Conservation (phyloP, 2,113 vertebrate species). For the Maccullochella peelii region DNA sequence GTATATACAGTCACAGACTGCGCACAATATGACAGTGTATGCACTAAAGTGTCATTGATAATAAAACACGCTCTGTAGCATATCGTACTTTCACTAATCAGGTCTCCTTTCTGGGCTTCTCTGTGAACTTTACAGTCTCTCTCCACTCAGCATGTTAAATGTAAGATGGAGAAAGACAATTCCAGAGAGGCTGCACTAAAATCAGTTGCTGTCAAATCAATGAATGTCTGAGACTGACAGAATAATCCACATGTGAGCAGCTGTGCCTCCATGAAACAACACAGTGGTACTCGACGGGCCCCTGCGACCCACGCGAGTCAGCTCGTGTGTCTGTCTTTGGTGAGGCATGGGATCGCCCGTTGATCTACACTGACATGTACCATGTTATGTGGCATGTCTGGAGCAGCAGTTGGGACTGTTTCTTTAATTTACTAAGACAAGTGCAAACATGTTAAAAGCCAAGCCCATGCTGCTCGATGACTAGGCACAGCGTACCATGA, state of each 20-base stretch:
- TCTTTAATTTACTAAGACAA: constrained; percentile 76
- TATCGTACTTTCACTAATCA: constrained; percentile 37
- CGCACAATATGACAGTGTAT: neutral
- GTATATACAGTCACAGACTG: constrained; percentile 12
- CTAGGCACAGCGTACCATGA: neutral
- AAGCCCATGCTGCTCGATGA: constrained; percentile 25
- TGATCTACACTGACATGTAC: constrained; percentile 72
- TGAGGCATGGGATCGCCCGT: constrained; percentile 16
- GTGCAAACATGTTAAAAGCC: constrained; percentile 78
- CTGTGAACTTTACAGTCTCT: constrained; percentile 40
- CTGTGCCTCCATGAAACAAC: constrained; percentile 52
- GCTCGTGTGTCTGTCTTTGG: constrained; percentile 58
- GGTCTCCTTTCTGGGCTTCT: constrained; percentile 28
- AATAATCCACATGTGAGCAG: constrained; percentile 68
- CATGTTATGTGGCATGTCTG: constrained; percentile 70
- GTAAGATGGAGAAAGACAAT: constrained; percentile 58
- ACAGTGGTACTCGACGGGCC: constrained; percentile 36
- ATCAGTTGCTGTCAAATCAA: constrained; percentile 74
- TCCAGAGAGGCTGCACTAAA: constrained; percentile 63
- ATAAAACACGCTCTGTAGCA: constrained; percentile 41
- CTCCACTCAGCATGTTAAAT: constrained; percentile 56
- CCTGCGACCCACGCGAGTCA: constrained; percentile 45
- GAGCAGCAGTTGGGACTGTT: constrained; percentile 60
- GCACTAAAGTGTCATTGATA: constrained; percentile 42
- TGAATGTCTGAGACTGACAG: constrained; percentile 64